Base-by-base conservation (phyloP, 2,113 vertebrate species). In the Cryptoleucopteryx plumbea region DNA sequence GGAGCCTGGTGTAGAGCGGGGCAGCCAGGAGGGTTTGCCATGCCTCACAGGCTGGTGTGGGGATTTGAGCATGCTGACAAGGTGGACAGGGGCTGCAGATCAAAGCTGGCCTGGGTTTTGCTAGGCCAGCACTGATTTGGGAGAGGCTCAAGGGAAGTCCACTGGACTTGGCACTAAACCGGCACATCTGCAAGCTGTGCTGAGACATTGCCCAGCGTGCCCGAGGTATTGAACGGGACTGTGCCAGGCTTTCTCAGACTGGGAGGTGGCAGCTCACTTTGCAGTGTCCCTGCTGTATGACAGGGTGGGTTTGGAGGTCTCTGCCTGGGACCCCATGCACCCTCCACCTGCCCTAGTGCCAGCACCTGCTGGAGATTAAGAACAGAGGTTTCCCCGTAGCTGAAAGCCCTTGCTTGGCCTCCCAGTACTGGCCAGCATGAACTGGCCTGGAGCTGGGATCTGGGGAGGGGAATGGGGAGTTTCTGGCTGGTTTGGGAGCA, bases 11-110 rank as follows among this genome's bases (percentile, higher is more conserved):
- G 40, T 68, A 67, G 68, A 77, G 42, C 32, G 52, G 85, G 62
- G 53, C 67, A 84, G 53, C 9, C 6, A 3, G 70, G 10, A 67
- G 59, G 11, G 22, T 78, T 84, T 94, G 62, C 53, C 70, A 75
- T 82, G 40, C 32, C 27, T 43, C 0, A 0, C 5, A 10, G 47
- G 45, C 19, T 88, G 32, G 16, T 0, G 0, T 27, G 26, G 47
- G 31, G 47, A 43, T 65, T 83, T 62, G 42, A 71, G 36, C 1
- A 0, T 82, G 36, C 16, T 2, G 5, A 31, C 18, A 31, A 52
- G 53, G 23, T 0, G 1, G 26, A 23, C 42, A 66, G 45, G 31
- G 23, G 6, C 36, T 56, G 10, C 43, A 48, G 45, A 10, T 74
- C 0, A 1, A 77, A 85, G 70, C 50, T 71, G 36, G 7, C 26